Evolutionary conservation across 2,113 vertebrate genomes (phyloP).

Genomic region (Xyliphius kryptos): DNA sequence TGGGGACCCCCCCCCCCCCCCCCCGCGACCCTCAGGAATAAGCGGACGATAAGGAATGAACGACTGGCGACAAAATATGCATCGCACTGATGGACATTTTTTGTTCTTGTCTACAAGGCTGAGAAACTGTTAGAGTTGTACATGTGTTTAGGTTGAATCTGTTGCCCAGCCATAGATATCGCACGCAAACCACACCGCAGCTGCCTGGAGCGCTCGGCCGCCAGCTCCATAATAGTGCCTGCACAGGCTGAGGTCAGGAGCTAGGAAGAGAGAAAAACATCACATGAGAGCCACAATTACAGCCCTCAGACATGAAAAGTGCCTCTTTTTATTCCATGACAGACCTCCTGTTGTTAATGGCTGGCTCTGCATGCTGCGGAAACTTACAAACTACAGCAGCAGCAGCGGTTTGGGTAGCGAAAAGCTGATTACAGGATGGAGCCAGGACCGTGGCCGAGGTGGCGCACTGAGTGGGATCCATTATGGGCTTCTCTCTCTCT

Average conservation of each 20-base stretch:
- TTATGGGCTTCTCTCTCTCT: conserved; percentile 10
- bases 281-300: conserved; percentile 70
- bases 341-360: conserved; percentile 64
- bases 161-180: conserved; percentile 48
- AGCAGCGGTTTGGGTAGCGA: conserved; percentile 60
- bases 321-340: conserved; percentile 66
- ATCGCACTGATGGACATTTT: conserved; percentile 1
- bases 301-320: conserved; percentile 71
- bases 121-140: conserved; percentile 58
- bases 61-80: too few relatives aligned
- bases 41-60: too few relatives aligned
- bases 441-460: conserved; percentile 56
- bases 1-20: too few relatives aligned
- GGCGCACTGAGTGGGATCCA: conserved; percentile 47
- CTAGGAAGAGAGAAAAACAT: conserved; percentile 59
- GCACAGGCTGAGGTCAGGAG: conserved; percentile 60
- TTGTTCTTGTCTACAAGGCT: conserved; percentile 44
- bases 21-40: too few relatives aligned
- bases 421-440: conserved; percentile 62
- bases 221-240: conserved; percentile 47
- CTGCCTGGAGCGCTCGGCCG: conserved; percentile 52
- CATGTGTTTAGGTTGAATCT: conserved; percentile 38
- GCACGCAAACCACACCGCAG: conserved; percentile 54
- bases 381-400: too few relatives aligned
- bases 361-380: conserved; percentile 56